Base-by-base conservation (phyloP, 2,113 vertebrate species). In the Fulmarus glacialis region DNA sequence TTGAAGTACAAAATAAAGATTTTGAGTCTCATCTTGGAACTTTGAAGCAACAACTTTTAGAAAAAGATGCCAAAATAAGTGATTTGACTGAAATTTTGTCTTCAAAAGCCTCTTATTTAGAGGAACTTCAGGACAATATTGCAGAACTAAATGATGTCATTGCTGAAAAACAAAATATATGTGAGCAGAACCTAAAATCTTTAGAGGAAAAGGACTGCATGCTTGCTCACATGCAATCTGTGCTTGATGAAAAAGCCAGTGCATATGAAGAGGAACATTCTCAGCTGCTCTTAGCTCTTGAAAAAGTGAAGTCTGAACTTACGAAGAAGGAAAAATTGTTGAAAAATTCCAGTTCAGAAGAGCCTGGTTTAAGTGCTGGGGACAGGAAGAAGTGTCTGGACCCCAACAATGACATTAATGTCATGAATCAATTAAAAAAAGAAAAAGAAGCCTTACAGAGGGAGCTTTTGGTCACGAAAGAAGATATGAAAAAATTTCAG, bases 381-480 rank as follows among this genome's bases (percentile, higher is more conserved):
- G 52, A 48, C 6, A 59, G 24, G 24, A 86, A 19, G 55, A 71
- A 50, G 19, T 16, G 18, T 77, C 36, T 71, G 47, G 62, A 90
- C 34, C 10, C 24, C 20, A 66, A 3, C 55, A 48, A 4, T 71
- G 70, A 85, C 2, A 42, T 95, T 84, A 95, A 89, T 10, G 88
- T 97, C 59, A 81, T 98, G 2, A 66, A 78, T 15, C 96, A 97
- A 24, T 67, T 98, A 30, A 97, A 97, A 71, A 92, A 93, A 32
- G 98, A 99, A 80, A 99, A 99, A 47, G 96, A 97, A 24, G 84
- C 87, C 30, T 87, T 99, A 6, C 97, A 99, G 92, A 98, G 97
- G 62, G 99, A 99, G 89, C 97, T 99, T 93, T 83, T 98, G 60
- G 96, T 98, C 9, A 96, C 96, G 55, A 97, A 98, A 92, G 98